Base-by-base conservation (phyloP, 1,140 invertebrate species). In the Papilio polyxenes region DNA sequence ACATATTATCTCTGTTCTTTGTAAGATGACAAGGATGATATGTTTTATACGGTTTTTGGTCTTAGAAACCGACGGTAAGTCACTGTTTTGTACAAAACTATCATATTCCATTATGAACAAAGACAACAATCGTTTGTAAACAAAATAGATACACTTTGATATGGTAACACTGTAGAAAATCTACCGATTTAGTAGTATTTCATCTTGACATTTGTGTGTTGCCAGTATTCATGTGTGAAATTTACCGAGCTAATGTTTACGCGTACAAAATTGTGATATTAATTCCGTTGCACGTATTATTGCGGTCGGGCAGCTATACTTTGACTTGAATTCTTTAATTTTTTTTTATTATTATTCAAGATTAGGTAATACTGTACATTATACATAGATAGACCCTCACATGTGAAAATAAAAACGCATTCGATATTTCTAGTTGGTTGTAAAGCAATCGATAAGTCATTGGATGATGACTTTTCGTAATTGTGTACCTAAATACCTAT, bases 31-130 rank as follows among this genome's bases (percentile, higher is more conserved):
- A n/a, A n/a, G n/a, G n/a, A 31, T 31, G 23, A 31, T 1, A 31
- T 31, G 23, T 31, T 31, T 31, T 1, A 31, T 31, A 31, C 23
- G 23, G 23, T 2, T 31, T 31, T 31, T 31, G 23, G 23, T 31
- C 23, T 31, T 2, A 31, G 23, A 31, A 31, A 31, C 23, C 23
- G 0, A 31, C 23, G 23, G 23, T 31, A 31, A 91, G 89, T 93
- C 91, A 92, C 90, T 75, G 92, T 88, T 92, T 90, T 94, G 91
- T 93, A 93, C 91, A 93, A 94, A 92, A 88, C 87, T 75, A 80
- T 81, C 81, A 13, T 48, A 79, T 82, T 79, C 48, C 56, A 69
- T 77, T 44, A n/a, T 40, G 74, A 51, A 76, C 44, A 75, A 51
- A 75, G 75, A n/a, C 51, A 56, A 37, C 53, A 75, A 15, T n/a